A percentile compares a stretch with the other conserved stretches of the same genome.
Conservation (phyloP, 2,888 invertebrate species). For the Platypus cylindrus region DNA sequence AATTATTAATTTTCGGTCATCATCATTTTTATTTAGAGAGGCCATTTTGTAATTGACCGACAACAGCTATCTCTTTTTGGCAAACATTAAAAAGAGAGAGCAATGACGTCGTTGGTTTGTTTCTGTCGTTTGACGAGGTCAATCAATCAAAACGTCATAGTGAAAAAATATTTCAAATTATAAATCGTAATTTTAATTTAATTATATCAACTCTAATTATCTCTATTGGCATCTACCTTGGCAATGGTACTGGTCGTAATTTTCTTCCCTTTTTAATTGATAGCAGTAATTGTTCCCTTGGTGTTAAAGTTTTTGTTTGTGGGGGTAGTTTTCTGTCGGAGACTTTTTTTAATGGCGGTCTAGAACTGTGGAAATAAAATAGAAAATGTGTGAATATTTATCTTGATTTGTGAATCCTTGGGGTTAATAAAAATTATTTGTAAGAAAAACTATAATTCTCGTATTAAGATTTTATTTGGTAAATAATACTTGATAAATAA, state of each 20-base stretch:
- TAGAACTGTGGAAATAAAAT: slow-evolving; percentile 55
- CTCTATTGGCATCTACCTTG: slow-evolving; percentile 19
- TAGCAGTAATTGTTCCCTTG: slow-evolving; percentile 74
- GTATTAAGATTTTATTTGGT: too few species aligned
- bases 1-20: too few species aligned
- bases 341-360: slow-evolving; percentile 85
- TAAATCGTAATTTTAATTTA: slow-evolving; percentile 1
- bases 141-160: not conserved
- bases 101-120: too few species aligned
- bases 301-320: slow-evolving; percentile 56
- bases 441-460: too few species aligned
- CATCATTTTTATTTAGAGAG: not conserved
- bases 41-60: not conserved
- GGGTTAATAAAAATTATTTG: too few species aligned
- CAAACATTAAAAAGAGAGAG: slow-evolving; percentile 3
- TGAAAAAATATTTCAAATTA: not conserved
- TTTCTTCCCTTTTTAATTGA: slow-evolving; percentile 68
- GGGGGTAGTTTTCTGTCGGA: slow-evolving; percentile 76
- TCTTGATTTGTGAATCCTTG: too few species aligned
- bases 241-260: slow-evolving; percentile 43
- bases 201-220: not conserved
- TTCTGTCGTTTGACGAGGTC: too few species aligned
- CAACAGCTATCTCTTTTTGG: not conserved
- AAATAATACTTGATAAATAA: too few species aligned
- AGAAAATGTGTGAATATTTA: too few species aligned